Evolutionary conservation across 2,113 vertebrate genomes (phyloP), one percentile per base, ranked within the genome.

Genomic region (Jaculus jaculus): DNA sequence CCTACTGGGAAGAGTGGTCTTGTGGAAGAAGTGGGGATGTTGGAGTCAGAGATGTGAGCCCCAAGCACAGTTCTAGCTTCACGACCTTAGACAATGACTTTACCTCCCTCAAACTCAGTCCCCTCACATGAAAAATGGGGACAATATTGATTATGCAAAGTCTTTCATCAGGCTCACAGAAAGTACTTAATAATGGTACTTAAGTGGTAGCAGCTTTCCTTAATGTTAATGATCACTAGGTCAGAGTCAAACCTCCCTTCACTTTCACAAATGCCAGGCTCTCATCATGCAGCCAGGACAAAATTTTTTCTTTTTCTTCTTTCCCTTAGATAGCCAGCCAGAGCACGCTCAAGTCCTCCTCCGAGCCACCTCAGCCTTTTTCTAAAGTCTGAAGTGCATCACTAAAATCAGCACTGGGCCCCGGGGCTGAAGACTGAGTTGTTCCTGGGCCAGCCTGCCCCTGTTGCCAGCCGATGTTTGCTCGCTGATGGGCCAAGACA

Each of bases 211-310:
- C 68, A 61, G n/a, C 21, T 83, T 92, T 80, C 74, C 47, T 89
- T 37, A 39, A 39, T 83, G 79, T 75, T 85, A 90, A 84, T 34
- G 54, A 86, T 87, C 71, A 66, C 79, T 42, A 94, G 86, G 60
- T 30, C 37, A 63, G 66, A 89, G 79, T 75, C 60, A 94, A 66
- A 92, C 60, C 79, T 60, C 54, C 15, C 74, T 28, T 51, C 30
- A 51, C 42, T 90, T 79, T 65, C 92, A 93, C 79, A 89, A 63
- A 3, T 30, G 42, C 72, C 5, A 54, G 58, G 65, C 32, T 63
- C 51, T 75, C 74, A 34, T 23, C 4, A 12, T 60, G 47, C 79
- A 73, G 47, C 37, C 11, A 69, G 26, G 20, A 77, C 39, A n/a
- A 26, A 47, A 47, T 47, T 39, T 54, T 83, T 34, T n/a, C n/a